Percentiles rank a stretch among this genome's conserved stretches.
Conservation (phyloP, 1,140 invertebrate species). For the Diorhabda elongata region DNA sequence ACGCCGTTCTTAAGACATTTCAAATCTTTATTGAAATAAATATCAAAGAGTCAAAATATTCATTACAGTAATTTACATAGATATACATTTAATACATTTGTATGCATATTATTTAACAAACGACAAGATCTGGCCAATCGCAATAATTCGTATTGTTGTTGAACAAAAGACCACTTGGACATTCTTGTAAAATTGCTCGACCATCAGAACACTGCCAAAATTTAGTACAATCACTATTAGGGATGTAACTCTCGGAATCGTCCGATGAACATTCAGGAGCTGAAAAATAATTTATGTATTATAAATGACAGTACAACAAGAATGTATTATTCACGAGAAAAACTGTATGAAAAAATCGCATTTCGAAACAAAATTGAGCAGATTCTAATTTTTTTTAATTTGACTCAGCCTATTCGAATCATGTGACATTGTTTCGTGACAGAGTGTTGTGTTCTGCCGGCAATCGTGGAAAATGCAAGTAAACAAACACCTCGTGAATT, state of each 20-base stretch:
- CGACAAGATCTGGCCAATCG: background rate
- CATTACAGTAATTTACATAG: too few species aligned
- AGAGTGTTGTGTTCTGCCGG: too few species aligned
- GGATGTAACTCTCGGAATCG: background rate
- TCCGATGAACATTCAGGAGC: background rate
- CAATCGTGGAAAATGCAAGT: too few species aligned
- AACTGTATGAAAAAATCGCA: too few species aligned
- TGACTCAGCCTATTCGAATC: too few species aligned
- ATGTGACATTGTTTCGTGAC: too few species aligned
- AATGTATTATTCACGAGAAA: too few species aligned
- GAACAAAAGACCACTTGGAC: background rate
- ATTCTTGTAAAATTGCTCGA: background rate
- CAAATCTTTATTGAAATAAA: background rate
- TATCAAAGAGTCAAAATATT: too few species aligned
- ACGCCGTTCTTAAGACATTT: background rate
- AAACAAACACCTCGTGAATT: too few species aligned
- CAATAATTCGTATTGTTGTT: background rate
- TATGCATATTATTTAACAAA: background rate
- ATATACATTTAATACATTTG: background rate
- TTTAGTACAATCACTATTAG: background rate
- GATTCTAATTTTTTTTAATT: too few species aligned
- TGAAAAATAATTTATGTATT: background rate
- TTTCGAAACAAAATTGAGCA: too few species aligned
- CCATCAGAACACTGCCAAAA: background rate
- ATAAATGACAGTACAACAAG: too few species aligned